phyloP scores from a whole-genome alignment of 1,140 invertebrate species.

The Sarcophaga peregrina region DNA sequence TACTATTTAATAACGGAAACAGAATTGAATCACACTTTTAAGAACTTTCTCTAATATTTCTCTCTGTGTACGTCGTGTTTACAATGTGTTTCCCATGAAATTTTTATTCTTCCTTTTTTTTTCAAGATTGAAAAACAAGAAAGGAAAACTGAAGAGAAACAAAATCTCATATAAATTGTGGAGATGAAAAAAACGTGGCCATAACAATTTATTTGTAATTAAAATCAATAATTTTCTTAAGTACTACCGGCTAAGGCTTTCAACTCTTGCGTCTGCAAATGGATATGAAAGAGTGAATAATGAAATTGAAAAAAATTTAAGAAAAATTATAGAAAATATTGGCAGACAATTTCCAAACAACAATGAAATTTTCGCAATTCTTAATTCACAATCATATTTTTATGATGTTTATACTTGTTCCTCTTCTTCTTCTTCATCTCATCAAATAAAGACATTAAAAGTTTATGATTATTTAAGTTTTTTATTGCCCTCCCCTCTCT shows the following conservation, averaged over 20 bases:
- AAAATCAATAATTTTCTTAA: conserved; percentile 34
- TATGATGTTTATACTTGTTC: conserved; percentile 28
- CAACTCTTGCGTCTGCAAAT: neutral
- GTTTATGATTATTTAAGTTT: conserved; percentile 23
- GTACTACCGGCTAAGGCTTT: neutral
- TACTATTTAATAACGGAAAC: too few relatives aligned
- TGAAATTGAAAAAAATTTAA: neutral
- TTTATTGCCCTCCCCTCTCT: neutral
- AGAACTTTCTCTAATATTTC: neutral
- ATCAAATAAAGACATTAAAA: conserved; percentile 36
- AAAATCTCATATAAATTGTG: too few relatives aligned
- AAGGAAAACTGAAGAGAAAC: too few relatives aligned
- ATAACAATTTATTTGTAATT: conserved; percentile 33
- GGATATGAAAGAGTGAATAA: too few relatives aligned
- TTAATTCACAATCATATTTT: conserved; percentile 31
- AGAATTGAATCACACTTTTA: too few relatives aligned
- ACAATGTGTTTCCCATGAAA: conserved; percentile 14
- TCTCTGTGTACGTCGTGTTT: neutral
- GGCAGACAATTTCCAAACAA: neutral
- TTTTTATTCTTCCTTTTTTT: neutral
- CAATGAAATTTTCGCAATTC: conserved; percentile 2
- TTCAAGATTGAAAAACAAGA: too few relatives aligned
- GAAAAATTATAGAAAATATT: neutral
- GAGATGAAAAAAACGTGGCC: neutral
- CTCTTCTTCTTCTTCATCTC: conserved; percentile 22